phyloP scores from a whole-genome alignment of 1,140 invertebrate genomes.

The Drosophila albomicans region DNA sequence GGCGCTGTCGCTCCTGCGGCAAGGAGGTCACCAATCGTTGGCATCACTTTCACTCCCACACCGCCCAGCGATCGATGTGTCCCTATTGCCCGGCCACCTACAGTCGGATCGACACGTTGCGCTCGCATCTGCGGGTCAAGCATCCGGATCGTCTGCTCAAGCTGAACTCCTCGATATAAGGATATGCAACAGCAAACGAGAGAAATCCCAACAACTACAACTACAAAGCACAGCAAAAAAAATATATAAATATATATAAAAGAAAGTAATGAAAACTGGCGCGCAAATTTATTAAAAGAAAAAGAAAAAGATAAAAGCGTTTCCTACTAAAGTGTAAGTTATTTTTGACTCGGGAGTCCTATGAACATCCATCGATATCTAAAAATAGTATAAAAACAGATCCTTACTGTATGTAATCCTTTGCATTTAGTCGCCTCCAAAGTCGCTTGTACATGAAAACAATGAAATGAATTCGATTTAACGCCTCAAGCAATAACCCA shows the following conservation, averaged over 20 bases:
- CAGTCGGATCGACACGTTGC: conserved; percentile 93
- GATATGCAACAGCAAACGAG: conserved; percentile 12
- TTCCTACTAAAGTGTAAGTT: conserved; percentile 53
- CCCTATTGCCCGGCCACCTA: conserved; percentile 94
- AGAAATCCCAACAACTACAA: conserved; percentile 29
- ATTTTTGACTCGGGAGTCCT: conserved; percentile 19
- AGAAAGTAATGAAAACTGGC: background rate
- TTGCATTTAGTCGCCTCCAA: conserved; percentile 66
- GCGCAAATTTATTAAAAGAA: conserved; percentile 7
- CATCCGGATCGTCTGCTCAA: conserved; percentile 87
- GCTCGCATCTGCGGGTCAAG: conserved; percentile 91
- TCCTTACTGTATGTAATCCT: conserved; percentile 33
- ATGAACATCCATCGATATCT: conserved; percentile 17
- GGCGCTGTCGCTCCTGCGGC: conserved; percentile 92
- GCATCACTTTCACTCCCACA: conserved; percentile 94
- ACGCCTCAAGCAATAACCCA: conserved; percentile 72
- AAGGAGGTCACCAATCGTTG: conserved; percentile 94
- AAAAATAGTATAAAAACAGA: conserved; percentile 14
- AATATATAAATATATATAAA: background rate
- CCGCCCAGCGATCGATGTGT: conserved; percentile 91
- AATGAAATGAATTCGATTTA: conserved; percentile 22
- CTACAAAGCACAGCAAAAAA: conserved; percentile 21
- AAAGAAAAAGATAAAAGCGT: background rate
- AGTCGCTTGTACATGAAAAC: conserved; percentile 54
- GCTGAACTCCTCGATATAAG: conserved; percentile 77